Evolutionary conservation across 37 sponge, comb jelly and placozoan genomes (phyloP).

Genomic region (Dysidea cf. avara): DNA sequence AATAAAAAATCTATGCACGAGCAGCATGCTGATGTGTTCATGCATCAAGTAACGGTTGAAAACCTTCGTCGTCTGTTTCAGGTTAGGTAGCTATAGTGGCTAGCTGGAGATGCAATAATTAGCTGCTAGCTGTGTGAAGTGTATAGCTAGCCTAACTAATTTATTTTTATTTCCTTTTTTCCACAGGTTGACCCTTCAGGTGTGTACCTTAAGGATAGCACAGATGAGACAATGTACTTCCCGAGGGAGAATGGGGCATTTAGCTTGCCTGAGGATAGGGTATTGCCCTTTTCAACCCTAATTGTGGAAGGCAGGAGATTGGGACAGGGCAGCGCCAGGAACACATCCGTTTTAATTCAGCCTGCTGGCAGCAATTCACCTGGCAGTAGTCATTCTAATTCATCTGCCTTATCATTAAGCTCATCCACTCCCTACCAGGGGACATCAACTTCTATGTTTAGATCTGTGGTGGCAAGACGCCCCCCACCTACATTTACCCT

Average conservation of each 20-base stretch:
- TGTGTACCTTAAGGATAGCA: not conserved
- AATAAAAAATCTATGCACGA: too few relatives aligned
- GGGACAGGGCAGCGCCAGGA: not conserved
- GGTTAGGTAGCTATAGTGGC: not conserved
- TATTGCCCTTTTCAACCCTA: not conserved
- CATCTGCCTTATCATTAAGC: too few relatives aligned
- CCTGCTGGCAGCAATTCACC: not conserved
- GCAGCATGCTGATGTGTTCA: not conserved
- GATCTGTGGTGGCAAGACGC: not conserved
- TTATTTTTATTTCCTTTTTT: not conserved
- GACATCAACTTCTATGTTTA: too few relatives aligned
- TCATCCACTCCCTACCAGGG: too few relatives aligned
- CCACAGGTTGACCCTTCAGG: not conserved
- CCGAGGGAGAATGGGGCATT: constrained; percentile 5
- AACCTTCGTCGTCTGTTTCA: constrained; percentile 4
- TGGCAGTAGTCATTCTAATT: too few relatives aligned
- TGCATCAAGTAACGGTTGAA: constrained; percentile 5
- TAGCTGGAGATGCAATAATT: too few relatives aligned
- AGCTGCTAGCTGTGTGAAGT: too few relatives aligned
- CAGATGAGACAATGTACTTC: not conserved
- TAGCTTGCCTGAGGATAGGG: not conserved
- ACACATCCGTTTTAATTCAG: not conserved
- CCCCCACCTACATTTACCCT: not conserved
- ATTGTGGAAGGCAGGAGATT: not conserved
- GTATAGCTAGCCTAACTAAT: too few relatives aligned